Base-by-base conservation (phyloP, 2,888 invertebrate species). In the Disparrhopalites patrizii region DNA sequence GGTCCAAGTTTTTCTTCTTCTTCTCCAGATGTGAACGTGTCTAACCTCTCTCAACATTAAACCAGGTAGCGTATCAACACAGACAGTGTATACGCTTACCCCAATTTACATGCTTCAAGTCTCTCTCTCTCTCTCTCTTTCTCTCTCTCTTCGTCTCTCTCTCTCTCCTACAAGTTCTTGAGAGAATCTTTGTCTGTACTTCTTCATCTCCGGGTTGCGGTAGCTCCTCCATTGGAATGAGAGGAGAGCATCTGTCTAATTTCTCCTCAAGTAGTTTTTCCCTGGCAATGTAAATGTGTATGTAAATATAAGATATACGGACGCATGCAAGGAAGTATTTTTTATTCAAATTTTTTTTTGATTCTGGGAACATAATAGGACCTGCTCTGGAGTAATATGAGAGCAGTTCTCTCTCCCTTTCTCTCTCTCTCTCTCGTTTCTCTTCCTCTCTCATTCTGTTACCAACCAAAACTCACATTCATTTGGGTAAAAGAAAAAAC, bases 401-500 rank as follows among this genome's bases (percentile, higher is more conserved):
- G n/a, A n/a, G n/a, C n/a, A n/a, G n/a, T n/a, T n/a, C n/a, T n/a
- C n/a, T n/a, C n/a, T n/a, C n/a, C n/a, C n/a, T n/a, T n/a, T n/a
- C n/a, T n/a, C n/a, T n/a, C n/a, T n/a, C n/a, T n/a, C n/a, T n/a
- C n/a, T n/a, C n/a, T n/a, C n/a, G n/a, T n/a, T n/a, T n/a, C n/a
- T n/a, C n/a, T n/a, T n/a, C n/a, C n/a, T n/a, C n/a, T n/a, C n/a
- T n/a, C n/a, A n/a, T n/a, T n/a, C n/a, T n/a, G n/a, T n/a, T n/a
- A n/a, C n/a, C n/a, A n/a, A n/a, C n/a, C n/a, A n/a, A n/a, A n/a
- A n/a, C n/a, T n/a, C n/a, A n/a, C 31, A 60, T 60, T 47, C 60
- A 60, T 60, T 60, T 60, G 27, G 5, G 43, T 43, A 30, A n/a
- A 38, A 50, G 30, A 50, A 40, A 25, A 43, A 15, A 28, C 30